Conservation (phyloP, 1,140 invertebrate genomes). For the Brachionus rotundiformis region DNA sequence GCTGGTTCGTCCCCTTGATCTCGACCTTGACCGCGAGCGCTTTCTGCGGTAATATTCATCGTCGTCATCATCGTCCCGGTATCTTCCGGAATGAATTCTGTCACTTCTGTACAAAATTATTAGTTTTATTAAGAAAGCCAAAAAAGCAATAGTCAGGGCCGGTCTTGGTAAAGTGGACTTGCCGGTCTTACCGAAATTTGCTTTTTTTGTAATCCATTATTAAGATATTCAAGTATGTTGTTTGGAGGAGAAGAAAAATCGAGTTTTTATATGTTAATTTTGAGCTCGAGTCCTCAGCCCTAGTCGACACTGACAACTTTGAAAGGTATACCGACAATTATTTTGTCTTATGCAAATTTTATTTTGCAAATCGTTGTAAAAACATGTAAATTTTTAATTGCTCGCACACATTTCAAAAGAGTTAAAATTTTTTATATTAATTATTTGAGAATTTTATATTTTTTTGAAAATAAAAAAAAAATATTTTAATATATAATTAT, state of each 20-base stretch:
- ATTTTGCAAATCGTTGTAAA: not conserved
- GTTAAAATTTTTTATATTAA: not conserved
- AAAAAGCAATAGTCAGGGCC: not conserved
- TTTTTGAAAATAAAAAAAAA: not conserved
- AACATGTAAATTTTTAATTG: not conserved
- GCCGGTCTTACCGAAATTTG: constrained; percentile 37
- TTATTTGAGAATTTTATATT: not conserved
- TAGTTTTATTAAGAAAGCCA: constrained; percentile 19
- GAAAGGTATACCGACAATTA: not conserved
- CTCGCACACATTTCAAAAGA: not conserved
- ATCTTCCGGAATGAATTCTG: not conserved
- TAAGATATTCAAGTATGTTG: not conserved
- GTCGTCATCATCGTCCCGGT: constrained; percentile 10
- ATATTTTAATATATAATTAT: no score
- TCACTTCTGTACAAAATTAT: constrained; percentile 44
- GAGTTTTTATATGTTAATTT: constrained; percentile 4
- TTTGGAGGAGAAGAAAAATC: not conserved
- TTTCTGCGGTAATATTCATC: not conserved
- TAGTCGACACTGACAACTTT: not conserved
- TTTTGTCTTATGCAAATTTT: not conserved
- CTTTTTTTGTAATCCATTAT: constrained; percentile 46
- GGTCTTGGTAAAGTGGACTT: not conserved
- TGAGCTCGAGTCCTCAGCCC: not conserved
- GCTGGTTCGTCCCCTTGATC: not conserved
- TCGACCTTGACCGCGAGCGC: not conserved